Conservation (phyloP, 92 coral and sea anemone genomes). For the Chrysogorgia sp. region DNA sequence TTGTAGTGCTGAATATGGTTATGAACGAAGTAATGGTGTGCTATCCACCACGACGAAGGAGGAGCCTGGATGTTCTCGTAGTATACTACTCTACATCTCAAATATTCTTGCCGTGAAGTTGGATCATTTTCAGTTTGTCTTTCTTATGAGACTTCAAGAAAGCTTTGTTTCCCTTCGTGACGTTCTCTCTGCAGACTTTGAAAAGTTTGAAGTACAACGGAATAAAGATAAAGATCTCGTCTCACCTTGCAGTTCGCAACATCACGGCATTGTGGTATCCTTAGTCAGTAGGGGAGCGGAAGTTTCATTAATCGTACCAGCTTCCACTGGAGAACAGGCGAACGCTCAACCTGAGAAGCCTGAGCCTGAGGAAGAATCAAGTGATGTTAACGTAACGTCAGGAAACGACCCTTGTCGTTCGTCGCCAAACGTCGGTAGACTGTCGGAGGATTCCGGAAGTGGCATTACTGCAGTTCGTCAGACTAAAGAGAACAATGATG, state of each 20-base stretch:
- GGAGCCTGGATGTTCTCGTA: conserved; percentile 48
- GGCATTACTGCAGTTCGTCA: conserved; percentile 31
- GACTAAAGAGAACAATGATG: neutral
- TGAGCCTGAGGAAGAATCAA: conserved; percentile 70
- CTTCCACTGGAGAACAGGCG: conserved; percentile 65
- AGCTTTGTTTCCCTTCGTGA: conserved; percentile 71
- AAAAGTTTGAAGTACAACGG: conserved; percentile 65
- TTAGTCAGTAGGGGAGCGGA: conserved; percentile 74
- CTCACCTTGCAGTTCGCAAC: conserved; percentile 7
- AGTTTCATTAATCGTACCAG: conserved; percentile 79
- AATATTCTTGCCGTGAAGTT: conserved; percentile 62
- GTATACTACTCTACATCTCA: conserved; percentile 70
- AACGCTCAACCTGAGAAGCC: conserved; percentile 35
- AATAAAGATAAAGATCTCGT: conserved; percentile 36
- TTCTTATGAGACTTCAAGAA: conserved; percentile 88
- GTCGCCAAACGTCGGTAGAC: conserved; percentile 51
- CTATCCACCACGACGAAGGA: conserved; percentile 14
- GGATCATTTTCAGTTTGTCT: conserved; percentile 92
- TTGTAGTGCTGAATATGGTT: conserved; percentile 14
- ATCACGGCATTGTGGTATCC: conserved; percentile 67
- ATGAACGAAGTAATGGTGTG: conserved; percentile 24
- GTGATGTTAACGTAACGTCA: conserved; percentile 70
- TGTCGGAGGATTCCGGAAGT: conserved; percentile 35
- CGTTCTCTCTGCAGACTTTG: conserved; percentile 28
- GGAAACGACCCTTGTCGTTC: conserved; percentile 65